phyloP scores from a whole-genome alignment of 2,888 invertebrate species.

The Ochropleura leucogaster region DNA sequence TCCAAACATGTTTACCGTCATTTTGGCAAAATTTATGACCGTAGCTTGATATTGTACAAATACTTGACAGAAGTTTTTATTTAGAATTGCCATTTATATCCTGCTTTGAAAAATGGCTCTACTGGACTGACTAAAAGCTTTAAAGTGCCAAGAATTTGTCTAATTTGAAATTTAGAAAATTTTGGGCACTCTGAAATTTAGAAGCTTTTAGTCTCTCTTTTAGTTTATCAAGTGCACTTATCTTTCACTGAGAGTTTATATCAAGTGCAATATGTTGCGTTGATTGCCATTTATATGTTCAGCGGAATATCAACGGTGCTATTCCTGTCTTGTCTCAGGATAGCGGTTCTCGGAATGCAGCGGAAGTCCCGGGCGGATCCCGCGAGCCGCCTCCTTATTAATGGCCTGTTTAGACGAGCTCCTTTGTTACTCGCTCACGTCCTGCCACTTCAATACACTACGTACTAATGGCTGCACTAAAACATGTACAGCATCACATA shows the following conservation, averaged over 20 bases:
- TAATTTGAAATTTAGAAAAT: neutral
- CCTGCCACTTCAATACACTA: conserved; percentile 80
- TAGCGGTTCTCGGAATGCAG: conserved; percentile 86
- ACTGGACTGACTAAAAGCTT: neutral
- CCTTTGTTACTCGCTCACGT: conserved; percentile 89
- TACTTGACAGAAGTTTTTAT: conserved; percentile 11
- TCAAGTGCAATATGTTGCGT: conserved; percentile 50
- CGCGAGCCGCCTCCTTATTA: conserved; percentile 88
- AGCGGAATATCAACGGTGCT: conserved; percentile 78
- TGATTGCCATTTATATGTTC: conserved; percentile 80
- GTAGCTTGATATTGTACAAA: conserved; percentile 24
- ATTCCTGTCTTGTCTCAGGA: conserved; percentile 88
- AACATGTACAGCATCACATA: conserved; percentile 63
- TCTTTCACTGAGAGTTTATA: conserved; percentile 44
- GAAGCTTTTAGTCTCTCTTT: too few species aligned
- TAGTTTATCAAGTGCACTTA: conserved; percentile 9
- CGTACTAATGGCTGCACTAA: conserved; percentile 66
- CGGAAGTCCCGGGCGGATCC: conserved; percentile 87
- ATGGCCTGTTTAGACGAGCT: conserved; percentile 89
- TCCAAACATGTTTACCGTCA: conserved; percentile 29
- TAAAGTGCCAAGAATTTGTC: conserved; percentile 1
- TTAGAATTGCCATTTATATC: neutral
- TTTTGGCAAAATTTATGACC: conserved; percentile 39
- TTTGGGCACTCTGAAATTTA: too few species aligned
- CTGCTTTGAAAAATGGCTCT: conserved; percentile 4